Evolutionary conservation across 2,113 vertebrate species (phyloP).

Genomic region (Anseranas semipalmata): DNA sequence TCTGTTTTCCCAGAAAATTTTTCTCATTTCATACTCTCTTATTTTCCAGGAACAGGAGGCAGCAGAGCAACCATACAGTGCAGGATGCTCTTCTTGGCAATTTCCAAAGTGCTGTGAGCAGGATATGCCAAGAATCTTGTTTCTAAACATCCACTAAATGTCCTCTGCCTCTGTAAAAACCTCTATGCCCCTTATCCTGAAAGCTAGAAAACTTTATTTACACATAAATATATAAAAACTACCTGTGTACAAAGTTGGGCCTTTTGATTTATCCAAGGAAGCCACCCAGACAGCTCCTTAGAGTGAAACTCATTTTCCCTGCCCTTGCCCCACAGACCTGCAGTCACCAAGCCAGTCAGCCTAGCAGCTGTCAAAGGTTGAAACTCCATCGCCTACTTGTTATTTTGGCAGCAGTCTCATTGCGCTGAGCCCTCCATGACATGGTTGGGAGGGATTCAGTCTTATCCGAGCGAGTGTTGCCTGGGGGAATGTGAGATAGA

Average conservation of each 20-base stretch:
- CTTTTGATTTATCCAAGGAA: not conserved
- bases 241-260: not conserved
- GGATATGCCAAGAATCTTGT: not conserved
- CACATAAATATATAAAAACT: not conserved
- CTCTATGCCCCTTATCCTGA: not conserved
- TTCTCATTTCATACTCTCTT: not conserved
- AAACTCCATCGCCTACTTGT: not conserved
- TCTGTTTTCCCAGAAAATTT: not conserved
- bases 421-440: fast-evolving
- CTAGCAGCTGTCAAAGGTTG: not conserved
- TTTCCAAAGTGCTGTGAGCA: not conserved
- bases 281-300: not conserved
- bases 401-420: not conserved
- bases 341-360: not conserved
- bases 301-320: not conserved
- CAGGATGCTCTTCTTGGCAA: not conserved
- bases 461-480: not conserved
- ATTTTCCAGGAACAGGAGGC: not conserved
- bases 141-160: not conserved
- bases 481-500: not conserved
- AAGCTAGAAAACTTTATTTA: not conserved
- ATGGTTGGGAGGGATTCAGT: not conserved
- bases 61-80: not conserved
- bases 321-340: not conserved
- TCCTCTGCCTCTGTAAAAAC: not conserved